Base-by-base conservation (phyloP, 1,140 invertebrate genomes). In the Bombus haemorrhoidalis region DNA sequence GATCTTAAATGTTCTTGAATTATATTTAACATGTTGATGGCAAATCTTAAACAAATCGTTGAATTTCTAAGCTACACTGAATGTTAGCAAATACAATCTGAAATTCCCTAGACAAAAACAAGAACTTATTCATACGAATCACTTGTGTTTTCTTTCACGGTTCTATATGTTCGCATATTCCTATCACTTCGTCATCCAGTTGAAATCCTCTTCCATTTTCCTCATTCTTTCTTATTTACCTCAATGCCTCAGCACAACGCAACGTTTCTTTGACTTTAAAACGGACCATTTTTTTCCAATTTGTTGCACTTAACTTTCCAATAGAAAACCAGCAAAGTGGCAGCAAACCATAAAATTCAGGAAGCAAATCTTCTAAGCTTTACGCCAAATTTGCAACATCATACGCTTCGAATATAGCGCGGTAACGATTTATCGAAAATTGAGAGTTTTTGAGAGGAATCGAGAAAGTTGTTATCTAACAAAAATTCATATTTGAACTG, bases 181-280 rank as follows among this genome's bases (percentile, higher is more conserved):
- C 25, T 9, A 68, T 13, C 66, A 32, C 5, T 28, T 69, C 39
- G 68, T 39, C 10, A 34, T 69, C 6, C 6, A 34, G 22, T 32
- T 22, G 47, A 75, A 75, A 75, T 75, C 12, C 34, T 25, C 68
- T 69, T 34, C 32, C 18, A 32, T 28, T 43, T 53, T 57, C 1
- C 34, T 53, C 22, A 5, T 34, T 39, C 34, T 77, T 41, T 41
- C 34, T 39, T 59, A 39, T 59, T 77, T 62, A 25, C 28, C 34
- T 32, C 1, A 57, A 39, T 59, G 10, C 32, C 59, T 39, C 13
- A 6, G 22, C 37, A 18, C n/a, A 41, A 41, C 28, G 34, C 22
- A 37, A 32, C 22, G 12, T 47, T 47, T 22, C 77, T 79, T 68
- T 66, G 77, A 79, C 77, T 66, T 68, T 47, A 41, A 47, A 47